phyloP scores from a whole-genome alignment of 2,113 vertebrate genomes.

The Fulmarus glacialis region DNA sequence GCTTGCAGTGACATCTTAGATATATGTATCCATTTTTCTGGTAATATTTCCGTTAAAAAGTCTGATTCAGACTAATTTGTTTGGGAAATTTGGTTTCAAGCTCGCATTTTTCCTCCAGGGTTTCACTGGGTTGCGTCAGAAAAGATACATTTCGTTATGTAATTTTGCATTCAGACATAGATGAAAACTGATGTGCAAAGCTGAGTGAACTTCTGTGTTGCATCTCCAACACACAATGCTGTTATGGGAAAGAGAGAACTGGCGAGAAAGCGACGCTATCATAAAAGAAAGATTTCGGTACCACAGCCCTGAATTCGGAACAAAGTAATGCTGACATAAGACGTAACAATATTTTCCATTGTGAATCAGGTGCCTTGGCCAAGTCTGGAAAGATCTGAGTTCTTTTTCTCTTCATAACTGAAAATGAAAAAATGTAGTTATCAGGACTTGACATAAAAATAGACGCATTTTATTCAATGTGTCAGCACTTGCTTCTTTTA shows the following conservation, averaged over 20 bases:
- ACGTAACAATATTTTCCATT: conserved; percentile 22
- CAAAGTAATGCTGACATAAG: conserved; percentile 18
- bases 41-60: neutral
- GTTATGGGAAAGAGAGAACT: neutral
- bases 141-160: neutral
- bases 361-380: neutral
- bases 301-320: neutral
- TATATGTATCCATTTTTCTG: neutral
- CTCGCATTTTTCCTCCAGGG: neutral
- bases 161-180: neutral
- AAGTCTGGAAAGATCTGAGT: neutral
- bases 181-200: neutral
- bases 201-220: neutral
- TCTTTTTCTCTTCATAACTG: conserved; percentile 17
- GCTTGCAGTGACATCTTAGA: neutral
- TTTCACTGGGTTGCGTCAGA: neutral
- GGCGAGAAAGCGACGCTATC: neutral
- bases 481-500: neutral
- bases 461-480: neutral
- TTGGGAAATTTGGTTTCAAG: neutral
- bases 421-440: conserved; percentile 36
- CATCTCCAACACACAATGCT: neutral
- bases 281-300: neutral
- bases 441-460: conserved; percentile 51
- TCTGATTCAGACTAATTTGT: neutral